Evolutionary conservation across 2,797 vertebrate species (phyloP).

Genomic region (Trematomus bernacchii): DNA sequence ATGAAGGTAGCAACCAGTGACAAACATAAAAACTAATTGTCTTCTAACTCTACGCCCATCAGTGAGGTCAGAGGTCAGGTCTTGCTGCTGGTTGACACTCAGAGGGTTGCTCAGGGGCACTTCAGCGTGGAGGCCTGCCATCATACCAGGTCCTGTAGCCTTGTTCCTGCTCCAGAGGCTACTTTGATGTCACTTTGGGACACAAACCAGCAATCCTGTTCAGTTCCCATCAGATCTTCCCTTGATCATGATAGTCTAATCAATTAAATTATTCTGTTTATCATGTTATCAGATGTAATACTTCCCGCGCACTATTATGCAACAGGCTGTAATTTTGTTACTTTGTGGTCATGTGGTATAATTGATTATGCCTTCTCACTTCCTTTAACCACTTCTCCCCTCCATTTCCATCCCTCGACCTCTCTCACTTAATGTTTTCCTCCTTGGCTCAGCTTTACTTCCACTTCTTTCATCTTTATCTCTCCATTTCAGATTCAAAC

Average conservation of each 20-base stretch:
- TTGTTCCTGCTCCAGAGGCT: neutral
- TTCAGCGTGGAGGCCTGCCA: neutral
- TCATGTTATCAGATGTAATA: constrained; percentile 3
- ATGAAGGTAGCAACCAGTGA: neutral
- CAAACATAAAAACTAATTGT: neutral
- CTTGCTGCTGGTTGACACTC: neutral
- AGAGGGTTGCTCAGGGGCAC: neutral
- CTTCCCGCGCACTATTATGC: neutral
- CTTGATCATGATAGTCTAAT: neutral
- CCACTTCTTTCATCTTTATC: neutral
- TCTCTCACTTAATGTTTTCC: neutral
- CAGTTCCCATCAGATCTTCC: constrained; percentile 11
- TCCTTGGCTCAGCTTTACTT: neutral
- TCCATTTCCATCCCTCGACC: neutral
- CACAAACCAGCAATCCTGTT: neutral
- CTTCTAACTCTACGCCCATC: neutral
- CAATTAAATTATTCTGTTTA: neutral
- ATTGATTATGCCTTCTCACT: neutral
- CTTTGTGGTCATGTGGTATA: neutral
- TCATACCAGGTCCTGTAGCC: neutral
- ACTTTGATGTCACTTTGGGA: neutral
- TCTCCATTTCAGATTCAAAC: neutral
- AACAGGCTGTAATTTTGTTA: constrained; percentile 4
- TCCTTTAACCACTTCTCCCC: neutral
- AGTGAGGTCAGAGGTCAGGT: constrained; percentile 3